Conservation (phyloP, 2,888 invertebrate genomes). For the Pomacea canaliculata region DNA sequence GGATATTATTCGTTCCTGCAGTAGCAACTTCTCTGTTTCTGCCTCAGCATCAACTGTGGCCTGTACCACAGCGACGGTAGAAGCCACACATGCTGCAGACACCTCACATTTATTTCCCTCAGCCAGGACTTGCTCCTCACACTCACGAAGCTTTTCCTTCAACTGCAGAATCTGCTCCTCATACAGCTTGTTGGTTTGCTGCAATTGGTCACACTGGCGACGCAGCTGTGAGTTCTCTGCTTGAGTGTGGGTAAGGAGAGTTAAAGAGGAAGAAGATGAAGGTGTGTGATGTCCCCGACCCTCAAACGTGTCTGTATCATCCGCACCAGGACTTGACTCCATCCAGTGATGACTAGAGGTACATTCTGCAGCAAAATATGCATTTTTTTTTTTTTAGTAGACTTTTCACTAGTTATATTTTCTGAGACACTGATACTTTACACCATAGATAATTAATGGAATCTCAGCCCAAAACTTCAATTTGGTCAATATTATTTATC, state of each 20-base stretch:
- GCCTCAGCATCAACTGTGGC: not conserved
- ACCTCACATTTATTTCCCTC: not conserved
- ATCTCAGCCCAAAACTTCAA: no score
- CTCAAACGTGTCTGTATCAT: conserved; percentile 21
- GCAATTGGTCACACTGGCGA: conserved; percentile 35
- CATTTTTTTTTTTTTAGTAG: not conserved
- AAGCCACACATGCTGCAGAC: not conserved
- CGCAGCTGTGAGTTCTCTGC: conserved; percentile 33
- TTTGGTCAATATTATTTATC: no score
- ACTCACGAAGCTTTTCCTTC: conserved; percentile 25
- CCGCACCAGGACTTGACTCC: conserved; percentile 7
- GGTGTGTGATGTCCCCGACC: conserved; percentile 16
- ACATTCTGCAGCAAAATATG: no score
- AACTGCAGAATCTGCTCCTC: conserved; percentile 33
- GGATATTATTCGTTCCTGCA: conserved; percentile 42
- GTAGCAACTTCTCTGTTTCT: conserved; percentile 45
- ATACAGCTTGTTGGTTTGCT: conserved; percentile 32
- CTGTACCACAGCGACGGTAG: not conserved
- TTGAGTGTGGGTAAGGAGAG: conserved; percentile 35
- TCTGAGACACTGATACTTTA: no score
- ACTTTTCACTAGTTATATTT: not conserved
- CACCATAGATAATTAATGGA: no score
- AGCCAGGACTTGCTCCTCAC: conserved; percentile 1
- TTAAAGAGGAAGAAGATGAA: conserved; percentile 24
- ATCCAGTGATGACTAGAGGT: not conserved